These are phyloP conservation scores for Sphenopsis melanotis DNA, from an alignment of 2,797 vertebrate species.

Conservation along the genomic window DNA sequence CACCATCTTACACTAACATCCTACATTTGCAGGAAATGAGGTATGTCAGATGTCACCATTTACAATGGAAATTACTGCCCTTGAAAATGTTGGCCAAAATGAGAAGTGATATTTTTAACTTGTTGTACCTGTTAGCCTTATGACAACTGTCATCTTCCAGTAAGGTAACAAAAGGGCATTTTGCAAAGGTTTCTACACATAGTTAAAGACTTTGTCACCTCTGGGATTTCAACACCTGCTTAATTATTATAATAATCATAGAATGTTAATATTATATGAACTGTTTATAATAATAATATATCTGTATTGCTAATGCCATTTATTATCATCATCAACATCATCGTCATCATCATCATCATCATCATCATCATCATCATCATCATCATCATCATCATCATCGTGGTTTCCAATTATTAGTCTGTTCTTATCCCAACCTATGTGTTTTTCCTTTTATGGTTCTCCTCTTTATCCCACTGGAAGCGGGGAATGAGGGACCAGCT, in stretches of 20 bases:
- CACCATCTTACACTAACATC: neutral
- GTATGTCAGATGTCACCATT: neutral
- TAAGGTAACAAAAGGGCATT: neutral
- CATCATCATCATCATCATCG: neutral
- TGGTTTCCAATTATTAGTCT: neutral
- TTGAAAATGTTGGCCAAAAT: neutral
- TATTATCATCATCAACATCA: no score
- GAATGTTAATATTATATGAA: neutral
- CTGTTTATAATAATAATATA: neutral
- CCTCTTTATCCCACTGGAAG: neutral
- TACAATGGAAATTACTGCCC: neutral
- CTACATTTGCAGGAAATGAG: neutral
- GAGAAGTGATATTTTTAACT: neutral
- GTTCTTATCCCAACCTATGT: neutral
- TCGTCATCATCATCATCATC: neutral
- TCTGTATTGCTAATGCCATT: neutral
- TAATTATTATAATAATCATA: neutral
- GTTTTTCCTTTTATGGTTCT: neutral
- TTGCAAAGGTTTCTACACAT: neutral
- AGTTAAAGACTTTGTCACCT: neutral
- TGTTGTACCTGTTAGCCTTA: neutral
- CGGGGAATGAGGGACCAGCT: neutral
- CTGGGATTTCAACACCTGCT: neutral
- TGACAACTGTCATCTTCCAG: neutral
- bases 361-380: neutral